Evolutionary conservation across 2,113 vertebrate genomes (phyloP).

Genomic region (Benitochromis conjunctus): DNA sequence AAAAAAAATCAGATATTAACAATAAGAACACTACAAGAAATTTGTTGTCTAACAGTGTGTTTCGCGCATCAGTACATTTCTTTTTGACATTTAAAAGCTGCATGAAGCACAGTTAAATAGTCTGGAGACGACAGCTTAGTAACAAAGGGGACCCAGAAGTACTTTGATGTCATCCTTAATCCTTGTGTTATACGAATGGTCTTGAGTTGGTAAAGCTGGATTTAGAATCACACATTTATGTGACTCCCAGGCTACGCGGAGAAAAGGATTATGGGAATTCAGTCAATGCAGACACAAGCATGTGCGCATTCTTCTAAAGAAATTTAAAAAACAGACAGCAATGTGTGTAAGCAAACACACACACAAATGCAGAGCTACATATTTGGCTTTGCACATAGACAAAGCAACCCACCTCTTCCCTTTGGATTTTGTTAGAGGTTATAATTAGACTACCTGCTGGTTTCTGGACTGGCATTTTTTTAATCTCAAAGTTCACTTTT

Average conservation of each 20-base stretch:
- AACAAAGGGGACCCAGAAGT: background rate
- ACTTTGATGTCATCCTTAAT: background rate
- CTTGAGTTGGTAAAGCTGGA: background rate
- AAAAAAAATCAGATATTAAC: too few relatives aligned
- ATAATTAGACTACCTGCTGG: background rate
- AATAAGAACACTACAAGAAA: too few relatives aligned
- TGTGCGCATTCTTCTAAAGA: background rate
- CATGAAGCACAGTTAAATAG: background rate
- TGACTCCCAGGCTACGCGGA: background rate
- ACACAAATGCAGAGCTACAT: background rate
- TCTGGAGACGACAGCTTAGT: background rate
- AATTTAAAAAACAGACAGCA: background rate
- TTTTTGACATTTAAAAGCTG: background rate
- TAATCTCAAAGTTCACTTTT: background rate
- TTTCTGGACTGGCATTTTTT: too few relatives aligned
- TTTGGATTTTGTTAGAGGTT: background rate
- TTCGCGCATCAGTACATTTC: background rate
- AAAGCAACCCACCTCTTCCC: background rate
- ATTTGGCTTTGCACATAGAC: background rate
- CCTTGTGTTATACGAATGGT: background rate
- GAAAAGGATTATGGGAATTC: background rate
- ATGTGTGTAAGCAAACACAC: background rate
- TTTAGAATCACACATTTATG: background rate
- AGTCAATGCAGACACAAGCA: background rate
- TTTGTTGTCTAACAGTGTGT: background rate